phyloP scores from a whole-genome alignment of 2,888 invertebrate genomes.

The Hydrotaea cyrtoneurina region DNA sequence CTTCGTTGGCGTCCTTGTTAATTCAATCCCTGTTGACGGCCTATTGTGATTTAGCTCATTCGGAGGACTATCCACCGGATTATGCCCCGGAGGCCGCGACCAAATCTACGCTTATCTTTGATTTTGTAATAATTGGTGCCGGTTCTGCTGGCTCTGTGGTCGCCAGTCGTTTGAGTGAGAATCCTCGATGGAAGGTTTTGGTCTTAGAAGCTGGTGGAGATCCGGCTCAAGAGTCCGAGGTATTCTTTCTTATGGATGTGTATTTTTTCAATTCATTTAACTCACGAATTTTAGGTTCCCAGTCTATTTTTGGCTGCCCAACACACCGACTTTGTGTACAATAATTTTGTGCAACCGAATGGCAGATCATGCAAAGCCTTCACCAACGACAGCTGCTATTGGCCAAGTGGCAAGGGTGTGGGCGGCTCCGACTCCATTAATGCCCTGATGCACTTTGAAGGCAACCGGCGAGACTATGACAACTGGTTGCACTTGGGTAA shows the following conservation, averaged over 20 bases:
- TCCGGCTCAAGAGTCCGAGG: slow-evolving; percentile 81
- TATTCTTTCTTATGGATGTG: background rate
- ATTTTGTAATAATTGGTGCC: slow-evolving; percentile 83
- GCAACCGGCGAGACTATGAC: slow-evolving; percentile 84
- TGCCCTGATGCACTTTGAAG: slow-evolving; percentile 84
- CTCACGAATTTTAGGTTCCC: slow-evolving; percentile 71
- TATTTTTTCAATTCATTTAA: background rate
- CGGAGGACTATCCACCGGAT: slow-evolving; percentile 83
- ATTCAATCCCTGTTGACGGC: slow-evolving; percentile 83
- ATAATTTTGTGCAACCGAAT: slow-evolving; percentile 69
- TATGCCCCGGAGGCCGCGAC: slow-evolving; percentile 60
- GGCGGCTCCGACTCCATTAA: slow-evolving; percentile 85
- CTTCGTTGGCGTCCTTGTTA: slow-evolving; percentile 82
- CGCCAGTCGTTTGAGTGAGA: slow-evolving; percentile 86
- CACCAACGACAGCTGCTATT: slow-evolving; percentile 78
- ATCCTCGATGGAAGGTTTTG: slow-evolving; percentile 87
- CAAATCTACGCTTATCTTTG: slow-evolving; percentile 76
- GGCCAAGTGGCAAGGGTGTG: slow-evolving; percentile 84
- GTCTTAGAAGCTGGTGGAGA: slow-evolving; percentile 90
- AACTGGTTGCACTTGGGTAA: slow-evolving; percentile 84
- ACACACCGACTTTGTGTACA: slow-evolving; percentile 69
- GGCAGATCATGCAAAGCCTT: slow-evolving; percentile 68
- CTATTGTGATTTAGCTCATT: slow-evolving; percentile 82
- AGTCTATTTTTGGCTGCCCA: slow-evolving; percentile 67
- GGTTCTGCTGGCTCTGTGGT: slow-evolving; percentile 84